Conservation (phyloP, 2,797 vertebrate genomes). For the Numenius phaeopus region DNA sequence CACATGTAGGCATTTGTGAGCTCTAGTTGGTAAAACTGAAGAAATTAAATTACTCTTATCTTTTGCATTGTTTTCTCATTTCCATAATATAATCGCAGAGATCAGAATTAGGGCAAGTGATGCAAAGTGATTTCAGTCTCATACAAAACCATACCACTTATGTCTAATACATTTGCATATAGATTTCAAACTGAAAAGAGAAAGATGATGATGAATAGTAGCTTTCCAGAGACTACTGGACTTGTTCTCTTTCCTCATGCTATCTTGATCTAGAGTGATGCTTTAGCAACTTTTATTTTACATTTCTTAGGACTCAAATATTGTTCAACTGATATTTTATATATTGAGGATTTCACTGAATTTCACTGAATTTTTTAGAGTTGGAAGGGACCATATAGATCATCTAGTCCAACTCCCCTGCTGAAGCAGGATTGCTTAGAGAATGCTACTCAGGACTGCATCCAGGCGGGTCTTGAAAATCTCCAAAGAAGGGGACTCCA, state of each 20-base stretch:
- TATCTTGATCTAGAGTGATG: neutral
- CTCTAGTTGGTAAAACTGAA: neutral
- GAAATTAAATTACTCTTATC: neutral
- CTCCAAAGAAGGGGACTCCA: no score
- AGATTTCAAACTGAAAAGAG: neutral
- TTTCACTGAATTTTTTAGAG: no score
- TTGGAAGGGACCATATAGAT: no score
- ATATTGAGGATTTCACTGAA: neutral
- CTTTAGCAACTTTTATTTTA: neutral
- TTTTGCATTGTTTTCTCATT: neutral
- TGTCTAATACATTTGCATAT: neutral
- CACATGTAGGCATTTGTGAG: neutral
- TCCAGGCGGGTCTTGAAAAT: no score
- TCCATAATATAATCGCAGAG: neutral
- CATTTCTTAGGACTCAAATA: neutral
- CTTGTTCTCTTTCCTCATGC: neutral
- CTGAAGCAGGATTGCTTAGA: no score
- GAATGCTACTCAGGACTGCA: no score
- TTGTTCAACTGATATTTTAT: neutral
- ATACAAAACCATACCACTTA: neutral
- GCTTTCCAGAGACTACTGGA: neutral
- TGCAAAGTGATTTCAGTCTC: neutral
- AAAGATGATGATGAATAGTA: neutral
- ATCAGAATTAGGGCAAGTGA: neutral
- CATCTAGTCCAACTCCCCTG: no score